Conservation (phyloP, 2,113 vertebrate species). For the Pseudonaja textilis region DNA sequence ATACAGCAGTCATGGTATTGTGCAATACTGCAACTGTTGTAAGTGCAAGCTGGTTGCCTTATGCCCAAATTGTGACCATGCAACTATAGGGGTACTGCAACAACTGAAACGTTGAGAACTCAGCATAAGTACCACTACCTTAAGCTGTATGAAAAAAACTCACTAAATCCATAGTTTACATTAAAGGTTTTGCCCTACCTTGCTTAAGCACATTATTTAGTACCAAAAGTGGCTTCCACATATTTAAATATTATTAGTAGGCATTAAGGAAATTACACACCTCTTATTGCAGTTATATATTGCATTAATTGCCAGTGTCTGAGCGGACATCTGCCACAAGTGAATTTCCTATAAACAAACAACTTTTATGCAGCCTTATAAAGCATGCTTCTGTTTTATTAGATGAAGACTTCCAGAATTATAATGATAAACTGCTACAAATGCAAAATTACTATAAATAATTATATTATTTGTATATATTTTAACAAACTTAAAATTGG, state of each 20-base stretch:
- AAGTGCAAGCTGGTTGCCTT: not conserved
- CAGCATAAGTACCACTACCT: not conserved
- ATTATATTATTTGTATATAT: slow-evolving; percentile 1
- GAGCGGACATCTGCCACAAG: not conserved
- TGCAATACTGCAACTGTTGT: not conserved
- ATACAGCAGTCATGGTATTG: not conserved
- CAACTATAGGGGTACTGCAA: not conserved
- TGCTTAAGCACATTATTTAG: not conserved
- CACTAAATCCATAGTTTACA: not conserved
- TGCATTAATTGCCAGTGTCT: not conserved
- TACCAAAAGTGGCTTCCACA: not conserved
- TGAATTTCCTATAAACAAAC: not conserved
- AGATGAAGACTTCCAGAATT: not conserved
- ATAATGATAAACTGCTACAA: not conserved
- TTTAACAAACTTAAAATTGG: not conserved
- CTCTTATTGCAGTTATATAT: not conserved
- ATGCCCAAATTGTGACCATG: not conserved
- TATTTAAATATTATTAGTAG: not conserved
- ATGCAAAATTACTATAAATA: not conserved
- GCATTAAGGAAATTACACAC: not conserved
- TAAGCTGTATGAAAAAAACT: not conserved
- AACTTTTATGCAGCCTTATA: not conserved
- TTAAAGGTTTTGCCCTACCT: not conserved
- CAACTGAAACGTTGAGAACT: not conserved
- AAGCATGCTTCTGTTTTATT: not conserved